phyloP scores from a whole-genome alignment of 2,113 vertebrate species.

The Brienomyrus longianalis region DNA sequence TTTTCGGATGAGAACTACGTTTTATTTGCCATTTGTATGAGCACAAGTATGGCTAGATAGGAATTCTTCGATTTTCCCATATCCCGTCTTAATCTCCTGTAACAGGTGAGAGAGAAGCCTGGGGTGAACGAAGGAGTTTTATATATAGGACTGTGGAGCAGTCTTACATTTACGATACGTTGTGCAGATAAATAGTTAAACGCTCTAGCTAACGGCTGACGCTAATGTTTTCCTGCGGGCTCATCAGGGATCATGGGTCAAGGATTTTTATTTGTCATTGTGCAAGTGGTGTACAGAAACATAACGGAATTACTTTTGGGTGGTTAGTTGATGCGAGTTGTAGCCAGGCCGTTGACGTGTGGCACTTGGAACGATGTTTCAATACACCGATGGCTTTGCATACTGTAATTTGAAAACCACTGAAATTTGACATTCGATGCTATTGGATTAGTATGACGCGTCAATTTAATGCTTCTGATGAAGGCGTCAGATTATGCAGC shows the following conservation, averaged over 20 bases:
- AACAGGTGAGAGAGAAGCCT: not conserved
- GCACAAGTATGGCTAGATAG: not conserved
- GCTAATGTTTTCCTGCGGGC: not conserved
- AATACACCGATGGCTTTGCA: not conserved
- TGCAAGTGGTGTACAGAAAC: not conserved
- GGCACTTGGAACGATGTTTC: not conserved
- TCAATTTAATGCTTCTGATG: not conserved
- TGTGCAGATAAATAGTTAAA: not conserved
- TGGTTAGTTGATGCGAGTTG: not conserved
- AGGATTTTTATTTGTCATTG: not conserved
- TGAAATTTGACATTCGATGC: not conserved
- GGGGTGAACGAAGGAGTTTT: not conserved
- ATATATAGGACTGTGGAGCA: not conserved
- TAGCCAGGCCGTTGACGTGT: not conserved
- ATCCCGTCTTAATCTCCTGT: not conserved
- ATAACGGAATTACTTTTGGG: not conserved
- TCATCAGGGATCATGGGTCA: not conserved
- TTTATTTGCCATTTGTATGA: not conserved
- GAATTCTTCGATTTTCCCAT: not conserved
- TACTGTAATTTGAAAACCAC: no score
- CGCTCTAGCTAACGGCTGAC: not conserved
- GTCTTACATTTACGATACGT: not conserved
- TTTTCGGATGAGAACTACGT: not conserved
- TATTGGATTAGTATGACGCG: not conserved
- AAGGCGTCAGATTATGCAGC: not conserved